A percentile compares a stretch with the other conserved stretches of the same genome.
Evolutionary conservation across 2,888 invertebrate genomes (phyloP).

Genomic region (Mechanitis messenoides): DNA sequence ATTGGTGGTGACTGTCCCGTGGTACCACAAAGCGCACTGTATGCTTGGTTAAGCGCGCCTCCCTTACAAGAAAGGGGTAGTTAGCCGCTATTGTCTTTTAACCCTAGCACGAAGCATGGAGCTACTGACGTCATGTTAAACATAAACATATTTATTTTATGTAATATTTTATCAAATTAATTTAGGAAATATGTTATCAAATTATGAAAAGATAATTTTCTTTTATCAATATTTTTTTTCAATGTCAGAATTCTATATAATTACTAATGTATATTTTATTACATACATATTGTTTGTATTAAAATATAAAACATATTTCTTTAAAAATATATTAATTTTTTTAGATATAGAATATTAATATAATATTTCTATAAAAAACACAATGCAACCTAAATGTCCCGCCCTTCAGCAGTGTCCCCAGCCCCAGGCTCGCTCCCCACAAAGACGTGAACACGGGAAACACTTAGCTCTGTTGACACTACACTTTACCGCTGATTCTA

Average conservation of each 20-base stretch:
- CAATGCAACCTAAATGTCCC: slow-evolving; percentile 24
- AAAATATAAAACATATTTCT: too few relatives aligned
- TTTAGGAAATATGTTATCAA: too few relatives aligned
- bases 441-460: slow-evolving; percentile 66
- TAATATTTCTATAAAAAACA: not conserved
- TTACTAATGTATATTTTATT: too few relatives aligned
- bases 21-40: slow-evolving; percentile 62
- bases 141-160: slow-evolving; percentile 37
- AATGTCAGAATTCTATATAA: too few relatives aligned
- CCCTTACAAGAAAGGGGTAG: slow-evolving; percentile 74
- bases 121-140: slow-evolving; percentile 36
- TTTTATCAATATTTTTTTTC: too few relatives aligned
- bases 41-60: slow-evolving; percentile 75
- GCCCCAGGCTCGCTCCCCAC: slow-evolving; percentile 42
- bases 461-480: slow-evolving; percentile 75
- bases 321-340: too few relatives aligned
- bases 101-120: slow-evolving; percentile 48
- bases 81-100: slow-evolving; percentile 73
- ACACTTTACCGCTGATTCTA: slow-evolving; percentile 66
- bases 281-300: too few relatives aligned
- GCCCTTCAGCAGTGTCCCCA: slow-evolving; percentile 10
- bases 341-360: not conserved
- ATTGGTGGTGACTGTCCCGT: slow-evolving; percentile 44
- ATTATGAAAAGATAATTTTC: too few relatives aligned
- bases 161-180: not conserved